phyloP scores from a whole-genome alignment of 2,797 vertebrate species.

The Oreochromis grahami region DNA sequence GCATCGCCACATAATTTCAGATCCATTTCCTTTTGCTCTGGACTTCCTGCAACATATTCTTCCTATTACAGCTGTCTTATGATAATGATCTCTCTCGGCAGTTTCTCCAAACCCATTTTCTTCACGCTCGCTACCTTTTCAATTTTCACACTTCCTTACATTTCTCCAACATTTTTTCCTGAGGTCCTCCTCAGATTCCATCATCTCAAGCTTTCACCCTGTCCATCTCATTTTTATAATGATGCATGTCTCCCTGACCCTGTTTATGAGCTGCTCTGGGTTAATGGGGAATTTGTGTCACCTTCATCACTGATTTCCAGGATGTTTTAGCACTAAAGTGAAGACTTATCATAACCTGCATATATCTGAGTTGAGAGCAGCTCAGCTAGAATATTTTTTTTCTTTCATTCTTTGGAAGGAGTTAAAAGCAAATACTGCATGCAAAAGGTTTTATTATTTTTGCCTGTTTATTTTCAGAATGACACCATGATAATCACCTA shows the following conservation, averaged over 20 bases:
- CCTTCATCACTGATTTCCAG: not conserved
- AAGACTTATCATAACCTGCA: not conserved
- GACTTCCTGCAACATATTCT: not conserved
- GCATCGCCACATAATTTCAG: not conserved
- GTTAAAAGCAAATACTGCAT: not conserved
- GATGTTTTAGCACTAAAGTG: not conserved
- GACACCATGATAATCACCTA: fast-evolving
- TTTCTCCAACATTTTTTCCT: fast-evolving
- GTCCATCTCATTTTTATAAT: not conserved
- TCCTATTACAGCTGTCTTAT: not conserved
- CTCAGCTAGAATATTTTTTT: not conserved
- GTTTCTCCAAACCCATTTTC: not conserved
- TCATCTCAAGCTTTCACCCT: not conserved
- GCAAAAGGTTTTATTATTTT: not conserved
- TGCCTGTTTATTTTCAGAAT: not conserved
- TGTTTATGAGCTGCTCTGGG: not conserved
- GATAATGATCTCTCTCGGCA: not conserved
- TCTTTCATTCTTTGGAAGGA: not conserved
- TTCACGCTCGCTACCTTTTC: not conserved
- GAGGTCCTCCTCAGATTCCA: not conserved
- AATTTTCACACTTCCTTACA: not conserved
- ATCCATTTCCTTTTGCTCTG: not conserved
- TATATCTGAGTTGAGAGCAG: not conserved
- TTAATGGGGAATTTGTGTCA: not conserved
- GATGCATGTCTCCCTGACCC: fast-evolving